Evolutionary conservation across 2,888 invertebrate species (phyloP), one percentile per base, ranked within the genome.

Genomic region (Athrips mouffetella): DNA sequence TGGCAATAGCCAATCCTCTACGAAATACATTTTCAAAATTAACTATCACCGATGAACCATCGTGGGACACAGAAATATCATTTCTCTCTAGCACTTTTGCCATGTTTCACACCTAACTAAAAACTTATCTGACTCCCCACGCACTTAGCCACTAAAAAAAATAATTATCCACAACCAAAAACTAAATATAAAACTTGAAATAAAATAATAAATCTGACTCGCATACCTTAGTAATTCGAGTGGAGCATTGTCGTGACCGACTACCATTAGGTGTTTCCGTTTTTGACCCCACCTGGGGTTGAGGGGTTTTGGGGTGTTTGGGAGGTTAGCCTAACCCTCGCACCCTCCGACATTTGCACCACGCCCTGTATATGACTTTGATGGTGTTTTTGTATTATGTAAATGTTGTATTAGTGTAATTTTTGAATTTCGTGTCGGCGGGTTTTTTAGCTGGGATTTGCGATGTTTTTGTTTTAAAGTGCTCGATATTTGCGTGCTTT

Each of bases 201-300:
- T 51, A 45, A 51, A 51, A 50, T 50, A 50, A 47, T 44, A 51
- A 48, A 51, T 48, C 51, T 33, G 37, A 40, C 45, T 31, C 30
- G 55, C 54, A 49, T 53, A 42, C 48, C 39, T 42, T 52, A 41
- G 65, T 73, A 73, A 76, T 75, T 77, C 76, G 73, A 71, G 73
- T 69, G 71, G 58, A 51, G 63, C 50, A 63, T 76, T 40, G n/a
- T 79, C 87, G 87, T 87, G 87, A 81, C 85, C 79, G 51, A 66
- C 58, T 57, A 58, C 81, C 80, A 86, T 87, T 87, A 87, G 69
- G 71, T 57, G 67, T 71, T 76, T 82, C 82, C 83, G 70, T 35
- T 33, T n/a, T 18, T 20, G 13, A 31, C 31, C 21, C 40, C 29
- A n/a, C 40, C 13, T 13, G 15, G 35, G 2, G 7, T 29, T 16